Evolutionary conservation across 2,888 invertebrate genomes (phyloP), one percentile per base, ranked within the genome.

Genomic region (Tigriopus californicus): DNA sequence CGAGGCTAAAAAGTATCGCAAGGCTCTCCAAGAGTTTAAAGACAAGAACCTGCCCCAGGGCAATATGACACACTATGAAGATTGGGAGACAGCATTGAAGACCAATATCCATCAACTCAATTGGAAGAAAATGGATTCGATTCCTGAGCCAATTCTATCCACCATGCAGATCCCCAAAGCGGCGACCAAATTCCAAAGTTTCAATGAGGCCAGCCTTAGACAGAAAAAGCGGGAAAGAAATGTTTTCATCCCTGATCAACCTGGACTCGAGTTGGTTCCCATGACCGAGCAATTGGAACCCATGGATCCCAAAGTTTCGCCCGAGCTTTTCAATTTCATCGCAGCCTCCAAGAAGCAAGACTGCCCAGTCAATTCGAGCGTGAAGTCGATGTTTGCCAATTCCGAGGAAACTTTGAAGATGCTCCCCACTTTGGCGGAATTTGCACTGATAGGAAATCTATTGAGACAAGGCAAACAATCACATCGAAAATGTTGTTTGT

Each of bases 231-330:
- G 56, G 12, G 18, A 20, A 15, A 42, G 22, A 46, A 56, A 56
- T 46, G 56, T 56, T 8, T 56, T 22, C 25, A 56, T 56, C 18
- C 56, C 56, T 1, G 56, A 56, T 56, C 18, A 33, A 46, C 68
- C 75, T 42, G 71, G 78, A 22, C 74, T 81, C 63, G 79, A 80
- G 68, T 74, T 72, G 61, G 77, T 79, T 49, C 76, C 79, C n/a
- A 76, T 79, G 67, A 75, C 80, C 52, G 77, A 77, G 49, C 42
- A 59, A 15, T 40, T 44, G n/a, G 24, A 11, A 11, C 15, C 20
- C 13, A 22, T 22, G n/a, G 18, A 13, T 5, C 22, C 15, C 40
- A 8, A 41, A 6, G 20, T 59, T 15, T 33, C 49, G 6, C 11
- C 33, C 12, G 41, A 51, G 1, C 33, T 59, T 4, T 18, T 40